Base-by-base conservation (phyloP, 37 sponge, comb jelly and placozoan species). In the Beroe forskalii region DNA sequence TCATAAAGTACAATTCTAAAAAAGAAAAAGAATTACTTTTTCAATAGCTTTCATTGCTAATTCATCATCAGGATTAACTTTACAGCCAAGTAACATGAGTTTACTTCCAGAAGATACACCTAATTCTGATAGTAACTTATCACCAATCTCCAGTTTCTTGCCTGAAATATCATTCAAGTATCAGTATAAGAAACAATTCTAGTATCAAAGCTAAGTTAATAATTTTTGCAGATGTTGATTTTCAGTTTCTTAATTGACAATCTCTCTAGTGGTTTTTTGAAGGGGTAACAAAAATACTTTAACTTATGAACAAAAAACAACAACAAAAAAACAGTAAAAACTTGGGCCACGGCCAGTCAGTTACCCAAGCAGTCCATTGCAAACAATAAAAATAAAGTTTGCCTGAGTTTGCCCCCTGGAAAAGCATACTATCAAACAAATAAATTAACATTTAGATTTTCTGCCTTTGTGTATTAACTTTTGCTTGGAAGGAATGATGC, bases 381-480 rank as follows among this genome's bases (percentile, higher is more conserved):
- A n/a, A n/a, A n/a, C n/a, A n/a, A n/a, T n/a, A n/a, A n/a, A n/a
- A n/a, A n/a, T n/a, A n/a, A n/a, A n/a, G n/a, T n/a, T n/a, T n/a
- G n/a, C n/a, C n/a, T n/a, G n/a, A n/a, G n/a, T n/a, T n/a, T n/a
- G n/a, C n/a, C 31, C 25, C 4, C 30, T n/a, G 17, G 4, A 22
- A 27, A 64, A 64, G 17, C 66, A 64, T 28, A 22, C 3, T 36
- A 38, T 6, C 30, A 23, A 32, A 72, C 6, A 33, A 72, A 37
- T 35, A 72, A 38, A 32, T 72, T 8, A 72, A 20, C 9, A 66
- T 24, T n/a, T n/a, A n/a, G 23, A 66, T 66, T 24, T n/a, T 6
- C 19, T 72, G 42, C 86, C 86, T 80, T 80, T 80, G 31, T 44
- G 55, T n/a, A 80, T 80, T 14, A 80, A 48, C 35, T 80, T 80